These are phyloP conservation scores for Theristicus caerulescens DNA, from an alignment of 2,113 vertebrate genomes.

Conservation along the genomic window DNA sequence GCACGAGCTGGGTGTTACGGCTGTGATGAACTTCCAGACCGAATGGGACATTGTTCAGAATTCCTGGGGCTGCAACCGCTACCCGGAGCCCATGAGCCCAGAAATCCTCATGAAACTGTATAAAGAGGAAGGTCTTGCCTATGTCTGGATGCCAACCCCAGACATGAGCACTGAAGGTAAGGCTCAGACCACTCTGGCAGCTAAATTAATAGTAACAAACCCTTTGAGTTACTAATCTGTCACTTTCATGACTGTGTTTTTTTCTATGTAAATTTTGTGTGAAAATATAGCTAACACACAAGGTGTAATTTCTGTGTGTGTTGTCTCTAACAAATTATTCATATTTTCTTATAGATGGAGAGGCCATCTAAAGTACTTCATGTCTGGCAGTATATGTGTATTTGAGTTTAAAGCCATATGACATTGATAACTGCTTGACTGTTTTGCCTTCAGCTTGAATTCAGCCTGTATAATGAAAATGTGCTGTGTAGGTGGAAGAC, in stretches of 20 bases:
- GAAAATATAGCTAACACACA: not conserved
- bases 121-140: constrained; percentile 85
- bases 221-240: not conserved
- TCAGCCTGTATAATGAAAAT: not conserved
- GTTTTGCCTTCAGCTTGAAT: not conserved
- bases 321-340: not conserved
- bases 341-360: not conserved
- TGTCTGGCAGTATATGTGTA: not conserved
- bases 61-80: constrained; percentile 87
- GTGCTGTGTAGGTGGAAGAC: not conserved
- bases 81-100: constrained; percentile 83
- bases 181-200: not conserved
- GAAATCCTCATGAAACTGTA: constrained; percentile 89
- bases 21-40: constrained; percentile 97
- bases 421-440: not conserved
- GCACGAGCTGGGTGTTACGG: constrained; percentile 88
- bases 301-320: not conserved
- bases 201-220: not conserved
- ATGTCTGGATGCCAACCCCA: constrained; percentile 94
- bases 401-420: not conserved
- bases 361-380: not conserved
- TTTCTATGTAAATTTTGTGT: not conserved
- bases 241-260: not conserved
- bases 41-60: constrained; percentile 92
- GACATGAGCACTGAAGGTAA: constrained; percentile 98